Conservation (phyloP, 2,797 vertebrate genomes). For the Schizothorax lantsangensis region DNA sequence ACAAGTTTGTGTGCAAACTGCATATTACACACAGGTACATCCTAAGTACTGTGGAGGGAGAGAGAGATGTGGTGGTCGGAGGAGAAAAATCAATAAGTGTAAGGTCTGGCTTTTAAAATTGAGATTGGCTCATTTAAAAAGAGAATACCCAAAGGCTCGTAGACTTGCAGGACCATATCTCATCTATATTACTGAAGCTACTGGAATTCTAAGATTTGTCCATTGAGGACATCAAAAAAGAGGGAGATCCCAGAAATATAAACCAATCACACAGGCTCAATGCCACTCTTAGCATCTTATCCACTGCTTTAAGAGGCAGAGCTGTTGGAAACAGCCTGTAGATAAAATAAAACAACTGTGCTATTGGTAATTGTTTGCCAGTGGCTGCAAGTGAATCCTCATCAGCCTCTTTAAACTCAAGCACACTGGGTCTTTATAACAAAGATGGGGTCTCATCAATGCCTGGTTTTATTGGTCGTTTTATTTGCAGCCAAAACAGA, state of each 20-base stretch:
- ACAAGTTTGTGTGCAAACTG: background rate
- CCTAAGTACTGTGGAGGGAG: background rate
- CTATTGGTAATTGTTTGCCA: background rate
- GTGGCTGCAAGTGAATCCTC: slow-evolving; percentile 7
- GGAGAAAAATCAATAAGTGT: slow-evolving; percentile 47
- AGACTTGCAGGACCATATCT: slow-evolving; percentile 61
- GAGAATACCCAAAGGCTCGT: slow-evolving; percentile 55
- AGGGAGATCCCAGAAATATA: slow-evolving; percentile 52
- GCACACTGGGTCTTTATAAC: slow-evolving; percentile 12
- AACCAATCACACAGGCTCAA: background rate
- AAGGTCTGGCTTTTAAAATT: slow-evolving; percentile 49
- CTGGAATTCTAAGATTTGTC: slow-evolving; percentile 39
- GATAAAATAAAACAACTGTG: slow-evolving; percentile 25
- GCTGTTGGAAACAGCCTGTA: slow-evolving; percentile 7
- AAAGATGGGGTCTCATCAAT: slow-evolving; percentile 6
- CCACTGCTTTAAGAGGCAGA: slow-evolving; percentile 20
- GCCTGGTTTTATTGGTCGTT: background rate
- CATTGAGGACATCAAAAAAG: slow-evolving; percentile 48
- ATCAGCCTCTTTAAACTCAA: slow-evolving; percentile 15
- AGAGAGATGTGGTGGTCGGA: background rate
- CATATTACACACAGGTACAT: slow-evolving; percentile 27
- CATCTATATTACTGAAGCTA: slow-evolving; percentile 60
- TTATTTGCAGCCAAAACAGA: slow-evolving; percentile 7
- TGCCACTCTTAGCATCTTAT: background rate
- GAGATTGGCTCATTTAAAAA: slow-evolving; percentile 49